A percentile compares a stretch with the other conserved stretches of the same genome.
phyloP scores from a whole-genome alignment of 2,113 vertebrate genomes.

The Calyptomena viridis region DNA sequence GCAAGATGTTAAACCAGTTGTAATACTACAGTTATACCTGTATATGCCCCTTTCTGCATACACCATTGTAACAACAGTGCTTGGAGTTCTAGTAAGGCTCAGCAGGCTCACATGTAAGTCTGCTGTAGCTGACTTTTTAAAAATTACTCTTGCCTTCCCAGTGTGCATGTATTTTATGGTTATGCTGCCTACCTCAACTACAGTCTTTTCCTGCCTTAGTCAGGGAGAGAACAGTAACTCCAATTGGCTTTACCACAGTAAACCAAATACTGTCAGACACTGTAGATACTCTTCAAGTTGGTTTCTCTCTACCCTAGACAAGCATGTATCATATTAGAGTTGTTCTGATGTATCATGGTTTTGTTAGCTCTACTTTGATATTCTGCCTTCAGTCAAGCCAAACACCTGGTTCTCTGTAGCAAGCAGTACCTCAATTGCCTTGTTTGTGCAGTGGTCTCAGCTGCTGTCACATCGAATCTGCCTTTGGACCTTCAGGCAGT shows the following conservation, averaged over 20 bases:
- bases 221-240: neutral
- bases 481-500: constrained; percentile 8
- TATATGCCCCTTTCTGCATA: neutral
- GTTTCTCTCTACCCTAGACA: neutral
- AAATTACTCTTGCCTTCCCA: neutral
- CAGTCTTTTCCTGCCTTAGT: neutral
- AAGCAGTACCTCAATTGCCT: neutral
- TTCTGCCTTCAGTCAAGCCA: neutral
- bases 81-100: neutral
- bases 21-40: neutral
- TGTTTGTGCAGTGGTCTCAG: neutral
- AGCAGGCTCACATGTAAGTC: neutral
- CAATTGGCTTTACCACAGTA: too few relatives aligned
- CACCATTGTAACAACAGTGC: neutral
- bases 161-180: neutral
- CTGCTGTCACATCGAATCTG: neutral
- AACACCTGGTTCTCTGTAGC: neutral
- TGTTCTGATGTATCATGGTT: neutral
- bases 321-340: neutral
- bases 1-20: neutral
- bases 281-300: neutral
- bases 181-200: neutral
- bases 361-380: neutral
- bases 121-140: neutral
- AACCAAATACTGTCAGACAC: neutral